A percentile compares a stretch with the other conserved stretches of the same genome.
These are phyloP conservation scores for Ciconia nigra DNA, from an alignment of 2,797 vertebrate species.

Conservation along the genomic window DNA sequence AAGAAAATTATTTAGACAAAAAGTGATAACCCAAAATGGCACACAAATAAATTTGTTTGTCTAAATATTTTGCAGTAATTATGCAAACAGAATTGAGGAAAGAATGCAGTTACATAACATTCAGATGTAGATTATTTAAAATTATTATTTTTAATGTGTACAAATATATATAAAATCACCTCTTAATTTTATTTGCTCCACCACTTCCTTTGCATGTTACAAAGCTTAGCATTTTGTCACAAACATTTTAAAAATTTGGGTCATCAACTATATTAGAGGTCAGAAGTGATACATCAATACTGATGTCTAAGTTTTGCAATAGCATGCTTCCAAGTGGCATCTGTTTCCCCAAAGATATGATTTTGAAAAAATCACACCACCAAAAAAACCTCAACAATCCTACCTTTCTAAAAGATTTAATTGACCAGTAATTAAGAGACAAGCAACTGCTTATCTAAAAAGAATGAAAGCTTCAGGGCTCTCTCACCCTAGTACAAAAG, in stretches of 20 bases:
- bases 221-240: not conserved
- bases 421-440: not conserved
- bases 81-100: not conserved
- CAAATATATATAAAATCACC: not conserved
- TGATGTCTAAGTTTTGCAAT: not conserved
- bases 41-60: not conserved
- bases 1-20: not conserved
- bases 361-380: not conserved
- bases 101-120: not conserved
- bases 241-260: not conserved
- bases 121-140: not conserved
- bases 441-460: not conserved
- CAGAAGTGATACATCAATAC: not conserved
- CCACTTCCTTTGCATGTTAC: not conserved
- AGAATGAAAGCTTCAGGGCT: not conserved
- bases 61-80: not conserved
- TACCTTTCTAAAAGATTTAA: not conserved
- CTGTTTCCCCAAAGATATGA: not conserved
- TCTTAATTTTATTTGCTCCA: not conserved
- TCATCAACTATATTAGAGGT: not conserved
- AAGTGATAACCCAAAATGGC: not conserved
- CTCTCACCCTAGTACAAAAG: not conserved
- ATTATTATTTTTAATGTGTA: not conserved
- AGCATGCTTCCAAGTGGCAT: not conserved
- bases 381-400: not conserved